phyloP scores from a whole-genome alignment of 2,797 vertebrate genomes.

The Pampus argenteus region DNA sequence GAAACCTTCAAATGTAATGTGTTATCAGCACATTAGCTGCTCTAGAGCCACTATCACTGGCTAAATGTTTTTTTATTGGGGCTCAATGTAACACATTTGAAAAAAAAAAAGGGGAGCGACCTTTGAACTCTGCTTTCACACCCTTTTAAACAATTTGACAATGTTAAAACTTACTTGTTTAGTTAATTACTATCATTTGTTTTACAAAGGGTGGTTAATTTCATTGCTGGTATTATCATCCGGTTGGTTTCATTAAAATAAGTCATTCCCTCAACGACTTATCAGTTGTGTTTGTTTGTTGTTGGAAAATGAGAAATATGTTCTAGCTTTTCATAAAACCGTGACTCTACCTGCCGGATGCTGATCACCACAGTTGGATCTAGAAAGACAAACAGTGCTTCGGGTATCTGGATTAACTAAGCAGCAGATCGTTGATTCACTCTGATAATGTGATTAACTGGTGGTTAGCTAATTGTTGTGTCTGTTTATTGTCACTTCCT shows the following conservation, averaged over 20 bases:
- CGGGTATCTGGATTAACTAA: slow-evolving; percentile 50
- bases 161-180: neutral
- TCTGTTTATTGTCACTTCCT: neutral
- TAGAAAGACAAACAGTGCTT: neutral
- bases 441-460: neutral
- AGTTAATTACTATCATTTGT: neutral
- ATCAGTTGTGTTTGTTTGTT: neutral
- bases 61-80: slow-evolving; percentile 58
- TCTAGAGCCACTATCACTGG: slow-evolving; percentile 61
- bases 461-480: neutral
- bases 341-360: neutral
- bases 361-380: neutral
- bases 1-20: slow-evolving; percentile 79
- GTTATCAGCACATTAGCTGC: slow-evolving; percentile 78
- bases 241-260: neutral
- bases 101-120: slow-evolving; percentile 37
- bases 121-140: slow-evolving; percentile 62
- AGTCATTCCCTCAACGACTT: neutral
- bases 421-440: slow-evolving; percentile 22
- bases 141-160: neutral
- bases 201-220: neutral
- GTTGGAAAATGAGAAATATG: neutral
- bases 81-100: slow-evolving; percentile 50
- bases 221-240: neutral
- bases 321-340: neutral